Base-by-base conservation (phyloP, 2,113 vertebrate species). In the Sialia sialis region DNA sequence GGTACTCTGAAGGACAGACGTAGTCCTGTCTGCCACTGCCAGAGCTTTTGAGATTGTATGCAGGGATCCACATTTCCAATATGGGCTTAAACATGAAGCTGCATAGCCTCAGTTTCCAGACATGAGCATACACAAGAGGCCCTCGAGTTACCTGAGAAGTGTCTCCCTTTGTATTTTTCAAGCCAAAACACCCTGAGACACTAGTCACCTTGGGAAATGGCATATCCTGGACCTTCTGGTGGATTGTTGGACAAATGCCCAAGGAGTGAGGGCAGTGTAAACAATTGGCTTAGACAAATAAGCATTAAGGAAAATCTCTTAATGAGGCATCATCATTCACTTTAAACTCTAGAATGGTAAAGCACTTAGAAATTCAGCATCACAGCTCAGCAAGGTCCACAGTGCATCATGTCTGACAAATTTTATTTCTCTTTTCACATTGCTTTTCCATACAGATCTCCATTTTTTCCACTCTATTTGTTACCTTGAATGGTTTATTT, bases 81-180 rank as follows among this genome's bases (percentile, higher is more conserved):
- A 14, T 25, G 27, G 17, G 7, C 16, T 77, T 66, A 78, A 68
- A 77, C 16, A 46, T 10, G 52, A 90, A 68, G 27, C 16, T 54
- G 4, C 6, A 7, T 43, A 52, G 66, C 12, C 8, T 68, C 41
- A 11, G 19, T 49, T 92, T 58, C 67, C 55, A 70, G 19, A 10
- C 0, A 2, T 49, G 20, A 73, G 44, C 7, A 55, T 16, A 52
- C 14, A 43, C 0, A 0, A 72, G 43, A 87, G 26, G 11, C 6
- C 7, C 6, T 52, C 72, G 36, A 70, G 13, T 18, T 46, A 62
- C 8, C 20, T 49, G 43, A 70, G 60, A 84, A 82, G 1, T 11
- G 6, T 66, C 22, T 69, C 16, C 34, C 7, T 69, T 62, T 46
- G 10, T 22, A 39, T 29, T 2, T 44, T 39, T 62, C 23, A 79